phyloP scores from a whole-genome alignment of 1,140 invertebrate species.

The Drosophila sp. region DNA sequence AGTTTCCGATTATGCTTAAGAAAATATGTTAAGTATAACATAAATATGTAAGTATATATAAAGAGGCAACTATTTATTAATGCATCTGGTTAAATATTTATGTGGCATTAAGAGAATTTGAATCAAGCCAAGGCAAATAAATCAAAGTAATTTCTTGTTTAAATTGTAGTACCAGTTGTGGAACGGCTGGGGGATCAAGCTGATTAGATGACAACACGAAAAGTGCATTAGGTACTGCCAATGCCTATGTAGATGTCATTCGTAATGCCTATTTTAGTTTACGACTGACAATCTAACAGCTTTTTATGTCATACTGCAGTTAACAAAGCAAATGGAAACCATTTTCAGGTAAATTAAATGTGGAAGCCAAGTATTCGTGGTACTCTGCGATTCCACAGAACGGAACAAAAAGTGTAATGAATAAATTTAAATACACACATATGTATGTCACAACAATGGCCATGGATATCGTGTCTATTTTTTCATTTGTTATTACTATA shows the following conservation, averaged over 20 bases:
- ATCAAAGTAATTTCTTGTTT: constrained; percentile 67
- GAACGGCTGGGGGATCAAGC: background rate
- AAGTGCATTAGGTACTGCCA: constrained; percentile 65
- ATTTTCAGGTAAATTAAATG: constrained; percentile 38
- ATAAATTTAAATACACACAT: constrained; percentile 1
- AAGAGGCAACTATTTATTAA: constrained; percentile 44
- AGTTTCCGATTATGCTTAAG: constrained; percentile 48
- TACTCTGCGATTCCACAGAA: constrained; percentile 13
- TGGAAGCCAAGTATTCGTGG: constrained; percentile 23
- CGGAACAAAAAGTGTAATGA: constrained; percentile 15
- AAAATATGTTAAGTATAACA: constrained; percentile 35
- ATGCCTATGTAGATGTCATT: constrained; percentile 41
- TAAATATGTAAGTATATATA: constrained; percentile 11
- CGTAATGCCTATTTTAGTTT: constrained; percentile 65
- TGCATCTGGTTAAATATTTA: constrained; percentile 54
- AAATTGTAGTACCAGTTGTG: constrained; percentile 62
- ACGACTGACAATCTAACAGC: constrained; percentile 46
- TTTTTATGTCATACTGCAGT: constrained; percentile 38
- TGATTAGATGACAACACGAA: constrained; percentile 48
- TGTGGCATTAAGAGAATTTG: constrained; percentile 55
- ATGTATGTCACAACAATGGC: constrained; percentile 39
- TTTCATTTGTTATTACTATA: constrained; percentile 18
- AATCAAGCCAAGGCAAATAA: constrained; percentile 50
- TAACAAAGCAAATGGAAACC: constrained; percentile 19
- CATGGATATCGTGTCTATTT: constrained; percentile 16